These are phyloP conservation scores for Oligia strigilis DNA, from an alignment of 2,888 invertebrate species.

Conservation along the genomic window DNA sequence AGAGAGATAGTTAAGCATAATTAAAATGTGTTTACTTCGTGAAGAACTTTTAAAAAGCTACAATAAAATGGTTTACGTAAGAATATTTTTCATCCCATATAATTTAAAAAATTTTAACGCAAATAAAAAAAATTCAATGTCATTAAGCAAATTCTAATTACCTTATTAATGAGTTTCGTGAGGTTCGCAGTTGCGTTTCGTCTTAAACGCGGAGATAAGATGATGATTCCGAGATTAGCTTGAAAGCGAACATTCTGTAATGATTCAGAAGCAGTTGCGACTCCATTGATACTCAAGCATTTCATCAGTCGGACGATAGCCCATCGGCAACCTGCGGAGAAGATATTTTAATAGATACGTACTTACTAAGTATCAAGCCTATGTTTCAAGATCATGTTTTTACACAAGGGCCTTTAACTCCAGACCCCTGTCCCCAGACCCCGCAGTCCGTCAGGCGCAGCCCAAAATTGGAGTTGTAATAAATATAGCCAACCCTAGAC, in stretches of 20 bases:
- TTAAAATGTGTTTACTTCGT: not conserved
- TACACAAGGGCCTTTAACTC: not conserved
- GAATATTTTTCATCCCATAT: not conserved
- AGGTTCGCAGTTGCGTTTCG: conserved; percentile 72
- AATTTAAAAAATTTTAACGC: not conserved
- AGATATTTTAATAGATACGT: not conserved
- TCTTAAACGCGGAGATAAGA: conserved; percentile 73
- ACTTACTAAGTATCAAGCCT: not conserved
- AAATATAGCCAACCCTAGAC: not conserved
- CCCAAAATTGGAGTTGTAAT: not conserved
- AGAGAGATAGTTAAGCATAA: not conserved
- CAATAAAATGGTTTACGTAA: not conserved
- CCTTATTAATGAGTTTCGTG: conserved; percentile 73
- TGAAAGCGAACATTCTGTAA: conserved; percentile 64
- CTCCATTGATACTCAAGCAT: conserved; percentile 83
- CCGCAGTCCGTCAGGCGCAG: not conserved
- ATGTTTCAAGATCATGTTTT: not conserved
- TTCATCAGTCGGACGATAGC: conserved; percentile 80
- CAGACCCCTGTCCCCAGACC: not conserved
- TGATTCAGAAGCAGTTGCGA: conserved; percentile 76
- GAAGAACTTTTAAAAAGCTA: not conserved
- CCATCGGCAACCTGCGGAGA: conserved; percentile 79
- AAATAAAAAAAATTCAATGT: not conserved
- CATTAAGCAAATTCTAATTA: conserved; percentile 45
- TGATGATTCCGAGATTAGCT: conserved; percentile 76